Conservation (phyloP, 1,140 invertebrate genomes). For the Heliconius congener region DNA sequence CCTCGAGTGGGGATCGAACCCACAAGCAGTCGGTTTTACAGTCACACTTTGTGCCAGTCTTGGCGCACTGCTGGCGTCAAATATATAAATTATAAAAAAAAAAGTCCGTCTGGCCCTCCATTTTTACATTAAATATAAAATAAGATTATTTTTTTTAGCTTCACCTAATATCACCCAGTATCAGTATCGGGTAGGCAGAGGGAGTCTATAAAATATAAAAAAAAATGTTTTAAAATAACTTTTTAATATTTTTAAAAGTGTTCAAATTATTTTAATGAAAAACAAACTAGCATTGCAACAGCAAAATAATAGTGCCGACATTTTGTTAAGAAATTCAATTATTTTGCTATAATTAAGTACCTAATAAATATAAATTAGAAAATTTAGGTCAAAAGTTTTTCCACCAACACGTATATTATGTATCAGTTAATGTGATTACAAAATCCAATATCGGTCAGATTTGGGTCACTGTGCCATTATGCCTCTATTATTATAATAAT, state of each 20-base stretch:
- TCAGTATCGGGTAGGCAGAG: background rate
- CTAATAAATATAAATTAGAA: background rate
- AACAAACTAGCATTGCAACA: background rate
- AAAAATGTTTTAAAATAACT: background rate
- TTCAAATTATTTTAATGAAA: background rate
- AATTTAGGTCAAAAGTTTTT: background rate
- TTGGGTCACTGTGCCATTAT: slow-evolving; percentile 4
- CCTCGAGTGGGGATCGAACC: too few relatives aligned
- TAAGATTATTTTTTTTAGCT: background rate
- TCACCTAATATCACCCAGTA: background rate
- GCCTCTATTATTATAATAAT: background rate
- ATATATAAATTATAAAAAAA: too few relatives aligned
- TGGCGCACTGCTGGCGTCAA: too few relatives aligned
- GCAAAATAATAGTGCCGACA: background rate
- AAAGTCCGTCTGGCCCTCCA: too few relatives aligned
- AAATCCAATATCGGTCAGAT: background rate
- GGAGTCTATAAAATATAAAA: background rate
- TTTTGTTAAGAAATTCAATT: background rate
- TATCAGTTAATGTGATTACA: slow-evolving; percentile 6
- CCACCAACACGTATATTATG: background rate
- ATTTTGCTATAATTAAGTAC: background rate
- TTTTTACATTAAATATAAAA: too few relatives aligned
- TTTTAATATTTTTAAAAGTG: background rate
- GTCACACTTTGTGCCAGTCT: too few relatives aligned
- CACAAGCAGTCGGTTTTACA: too few relatives aligned